These are phyloP conservation scores for Solenopsis fugax DNA, from an alignment of 1,140 invertebrate species.

Conservation along the genomic window DNA sequence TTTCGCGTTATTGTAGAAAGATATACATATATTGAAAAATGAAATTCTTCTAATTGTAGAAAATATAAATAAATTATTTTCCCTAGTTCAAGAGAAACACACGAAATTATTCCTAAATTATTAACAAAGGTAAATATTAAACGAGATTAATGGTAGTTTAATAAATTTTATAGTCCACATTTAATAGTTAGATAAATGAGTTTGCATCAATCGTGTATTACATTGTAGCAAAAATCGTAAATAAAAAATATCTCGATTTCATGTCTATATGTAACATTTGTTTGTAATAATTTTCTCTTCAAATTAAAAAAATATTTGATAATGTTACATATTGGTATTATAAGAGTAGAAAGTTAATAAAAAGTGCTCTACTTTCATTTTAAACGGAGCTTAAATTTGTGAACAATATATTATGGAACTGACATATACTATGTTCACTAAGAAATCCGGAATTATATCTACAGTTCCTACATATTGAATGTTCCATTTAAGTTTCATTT, in stretches of 20 bases:
- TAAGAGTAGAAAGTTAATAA: neutral
- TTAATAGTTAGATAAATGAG: too few species aligned
- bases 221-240: too few species aligned
- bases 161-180: slow-evolving; percentile 1
- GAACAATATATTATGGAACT: neutral
- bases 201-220: too few species aligned
- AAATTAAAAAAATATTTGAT: neutral
- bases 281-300: neutral
- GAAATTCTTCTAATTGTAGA: neutral
- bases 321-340: neutral
- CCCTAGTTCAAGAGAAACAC: neutral
- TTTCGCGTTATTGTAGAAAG: neutral
- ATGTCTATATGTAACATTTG: neutral
- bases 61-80: slow-evolving; percentile 1
- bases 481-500: neutral
- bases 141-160: neutral
- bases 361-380: too few species aligned
- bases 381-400: neutral
- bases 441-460: neutral
- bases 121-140: slow-evolving; percentile 6
- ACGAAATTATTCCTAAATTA: neutral
- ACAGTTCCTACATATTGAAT: neutral
- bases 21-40: neutral
- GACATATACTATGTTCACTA: neutral
- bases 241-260: neutral